Conservation (phyloP, 2,113 vertebrate species). For the Eira barbara region DNA sequence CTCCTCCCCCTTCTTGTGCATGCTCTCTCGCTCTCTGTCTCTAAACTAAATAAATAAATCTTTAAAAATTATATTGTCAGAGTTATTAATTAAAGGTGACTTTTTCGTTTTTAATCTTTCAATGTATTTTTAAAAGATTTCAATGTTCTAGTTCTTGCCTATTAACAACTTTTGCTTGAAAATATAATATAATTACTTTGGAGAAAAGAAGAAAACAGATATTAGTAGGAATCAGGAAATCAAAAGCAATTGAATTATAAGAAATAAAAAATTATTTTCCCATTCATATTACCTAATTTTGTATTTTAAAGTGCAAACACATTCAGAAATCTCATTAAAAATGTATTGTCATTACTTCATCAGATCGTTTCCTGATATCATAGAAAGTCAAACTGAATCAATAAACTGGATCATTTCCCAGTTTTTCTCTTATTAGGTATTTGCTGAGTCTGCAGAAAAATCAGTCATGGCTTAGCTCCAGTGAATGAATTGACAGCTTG, state of each 20-base stretch:
- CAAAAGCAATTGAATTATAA: conserved; percentile 20
- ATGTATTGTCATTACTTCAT: background rate
- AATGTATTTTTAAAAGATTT: background rate
- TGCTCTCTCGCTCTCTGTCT: background rate
- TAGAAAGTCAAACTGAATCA: conserved; percentile 40
- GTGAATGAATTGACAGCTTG: background rate
- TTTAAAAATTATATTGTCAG: background rate
- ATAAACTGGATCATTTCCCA: conserved; percentile 48
- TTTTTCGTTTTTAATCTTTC: background rate
- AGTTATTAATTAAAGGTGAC: background rate
- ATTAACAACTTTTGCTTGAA: background rate
- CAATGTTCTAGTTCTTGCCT: background rate
- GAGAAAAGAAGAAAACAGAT: background rate
- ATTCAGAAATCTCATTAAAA: background rate
- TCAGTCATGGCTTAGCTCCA: background rate
- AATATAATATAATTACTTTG: background rate
- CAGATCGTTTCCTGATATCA: conserved; percentile 3
- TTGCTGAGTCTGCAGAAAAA: conserved; percentile 42
- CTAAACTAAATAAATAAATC: background rate
- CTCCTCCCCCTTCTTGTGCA: background rate
- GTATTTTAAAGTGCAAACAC: background rate
- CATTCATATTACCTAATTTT: background rate
- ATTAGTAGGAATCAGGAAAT: background rate
- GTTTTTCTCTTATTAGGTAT: background rate
- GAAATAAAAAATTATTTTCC: conserved; percentile 33